Base-by-base conservation (phyloP, 2,888 invertebrate genomes). In the Lumbricus terrestris region DNA sequence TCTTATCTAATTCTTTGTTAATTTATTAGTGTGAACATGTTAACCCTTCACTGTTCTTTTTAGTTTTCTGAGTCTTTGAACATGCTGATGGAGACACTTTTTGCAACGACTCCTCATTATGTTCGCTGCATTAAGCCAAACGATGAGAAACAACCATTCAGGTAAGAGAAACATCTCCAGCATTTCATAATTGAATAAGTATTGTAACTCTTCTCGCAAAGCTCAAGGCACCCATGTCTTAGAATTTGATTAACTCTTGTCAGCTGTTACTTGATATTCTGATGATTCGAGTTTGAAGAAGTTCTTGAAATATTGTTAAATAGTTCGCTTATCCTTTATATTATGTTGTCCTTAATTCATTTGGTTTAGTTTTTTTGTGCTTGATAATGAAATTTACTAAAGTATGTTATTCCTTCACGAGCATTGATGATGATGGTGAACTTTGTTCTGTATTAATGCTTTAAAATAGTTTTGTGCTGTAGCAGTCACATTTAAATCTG, bases 121-220 rank as follows among this genome's bases (percentile, higher is more conserved):
- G 98, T 99, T 89, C 96, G 99, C 35, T 99, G 99, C 95, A 99
- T 99, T 94, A 99, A 99, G 93, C 98, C 98, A 2, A 98, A 98
- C 94, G 98, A 98, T 93, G 96, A 96, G 20, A 98, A 98, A 95
- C 95, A 96, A 29, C 96, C 97, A 0, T 98, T 98, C 95, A 92
- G 91, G 95, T 95, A 91, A 93, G 94, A 93, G 42, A 88, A 29
- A 20, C 29, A 16, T 88, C 16, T 23, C 34, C 33, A 29, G 23
- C 23, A 88, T 16, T 69, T 69, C 0, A n/a, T n/a, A 69, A n/a
- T 11, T n/a, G n/a, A n/a, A n/a, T 40, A n/a, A n/a, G n/a, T n/a
- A 40, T 15, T 69, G 69, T 69, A 69, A n/a, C 8, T 69, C 6
- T n/a, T 8, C 13, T 1, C 8, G n/a, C 29, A n/a, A 6, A 69